Base-by-base conservation (phyloP, 2,888 invertebrate species). In the Leptopilina drosophilae region DNA sequence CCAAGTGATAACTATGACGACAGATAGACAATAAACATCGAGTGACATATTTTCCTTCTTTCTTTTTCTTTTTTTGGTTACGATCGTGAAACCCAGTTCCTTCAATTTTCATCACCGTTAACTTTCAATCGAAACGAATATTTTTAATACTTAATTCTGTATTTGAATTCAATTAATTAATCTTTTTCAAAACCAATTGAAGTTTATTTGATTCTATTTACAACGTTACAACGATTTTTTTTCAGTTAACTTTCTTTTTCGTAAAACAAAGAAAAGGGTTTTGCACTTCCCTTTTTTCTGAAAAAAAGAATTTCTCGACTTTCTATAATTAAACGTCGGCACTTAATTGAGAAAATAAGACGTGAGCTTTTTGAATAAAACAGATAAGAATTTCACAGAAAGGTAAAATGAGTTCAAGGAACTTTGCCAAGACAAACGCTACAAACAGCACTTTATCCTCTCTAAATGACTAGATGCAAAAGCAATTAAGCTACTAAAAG, bases 371-470 rank as follows among this genome's bases (percentile, higher is more conserved):
- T 20, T 46, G 67, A 46, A 49, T 67, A 12, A 67, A 46, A 67
- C 42, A 67, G 66, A 26, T 20, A 67, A 12, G 20, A 46, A 46
- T 67, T 67, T 46, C 20, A 46, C 20, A 67, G 46, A 46, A 49
- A 15, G 49, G 14, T 53, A 69, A 69, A 69, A 53, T 69, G 49
- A 14, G 53, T 69, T n/a, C 53, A 69, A 53, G n/a, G 12, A 69
- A 53, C n/a, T 53, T 53, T 53, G 69, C 69, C 69, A 69, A 67
- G 67, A 67, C 20, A 46, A 53, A 69, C 49, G 15, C 69, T 14
- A 49, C 69, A 53, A 69, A 69, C 49, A 26, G 53, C 12, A 53
- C 26, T 69, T 69, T 69, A 53, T 69, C 26, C 49, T 69, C 20
- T 53, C 26, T 53, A 62, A 62, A 62, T 69, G 14, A 26, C 20